phyloP scores from a whole-genome alignment of 2,888 invertebrate genomes.

The Polymixis lichenea region DNA sequence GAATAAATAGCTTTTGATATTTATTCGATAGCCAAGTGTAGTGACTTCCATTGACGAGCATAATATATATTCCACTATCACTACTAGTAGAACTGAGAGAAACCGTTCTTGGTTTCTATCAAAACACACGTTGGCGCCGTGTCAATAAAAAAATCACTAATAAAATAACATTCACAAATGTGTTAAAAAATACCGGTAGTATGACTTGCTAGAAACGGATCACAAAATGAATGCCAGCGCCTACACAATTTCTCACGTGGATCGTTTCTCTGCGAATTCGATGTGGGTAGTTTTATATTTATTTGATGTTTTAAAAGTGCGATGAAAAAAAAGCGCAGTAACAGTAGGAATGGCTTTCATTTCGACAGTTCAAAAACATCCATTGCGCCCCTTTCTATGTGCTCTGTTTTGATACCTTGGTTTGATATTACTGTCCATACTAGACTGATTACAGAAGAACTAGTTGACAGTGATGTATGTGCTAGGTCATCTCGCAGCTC shows the following conservation, averaged over 20 bases:
- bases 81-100: background rate
- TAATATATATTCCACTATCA: background rate
- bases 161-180: background rate
- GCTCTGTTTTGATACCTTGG: too few species aligned
- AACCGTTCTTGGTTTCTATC: background rate
- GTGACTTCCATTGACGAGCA: background rate
- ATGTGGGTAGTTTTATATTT: background rate
- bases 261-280: background rate
- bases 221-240: background rate
- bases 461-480: too few species aligned
- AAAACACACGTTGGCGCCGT: constrained; percentile 14
- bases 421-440: too few species aligned
- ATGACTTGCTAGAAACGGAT: background rate
- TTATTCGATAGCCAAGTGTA: background rate
- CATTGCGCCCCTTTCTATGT: too few species aligned
- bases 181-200: background rate
- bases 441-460: too few species aligned
- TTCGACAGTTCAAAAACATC: too few species aligned
- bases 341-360: too few species aligned
- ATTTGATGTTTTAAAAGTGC: background rate
- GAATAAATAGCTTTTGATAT: background rate
- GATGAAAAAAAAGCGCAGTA: too few species aligned
- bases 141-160: constrained; percentile 1
- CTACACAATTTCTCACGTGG: background rate
- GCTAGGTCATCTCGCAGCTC: too few species aligned